Evolutionary conservation across 2,888 invertebrate genomes (phyloP).

Genomic region (Spicauda simplicius): DNA sequence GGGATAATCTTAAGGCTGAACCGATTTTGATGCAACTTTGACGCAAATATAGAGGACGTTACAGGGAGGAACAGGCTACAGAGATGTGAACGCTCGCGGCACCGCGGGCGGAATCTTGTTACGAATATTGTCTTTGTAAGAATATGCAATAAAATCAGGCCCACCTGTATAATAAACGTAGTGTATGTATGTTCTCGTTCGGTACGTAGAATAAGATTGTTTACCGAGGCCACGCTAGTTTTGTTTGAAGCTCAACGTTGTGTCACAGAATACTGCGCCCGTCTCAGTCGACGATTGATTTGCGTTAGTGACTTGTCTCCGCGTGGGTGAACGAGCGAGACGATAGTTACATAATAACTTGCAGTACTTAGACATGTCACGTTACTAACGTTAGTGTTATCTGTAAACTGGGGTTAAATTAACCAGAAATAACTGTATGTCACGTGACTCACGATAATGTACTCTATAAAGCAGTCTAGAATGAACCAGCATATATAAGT

Average conservation of each 20-base stretch:
- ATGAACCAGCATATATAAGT: too few species aligned
- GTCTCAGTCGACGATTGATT: conserved; percentile 1
- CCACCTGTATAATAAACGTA: conserved; percentile 63
- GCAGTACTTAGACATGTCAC: too few species aligned
- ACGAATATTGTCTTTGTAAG: background rate
- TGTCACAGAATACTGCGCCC: conserved; percentile 1
- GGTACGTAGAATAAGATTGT: conserved; percentile 60
- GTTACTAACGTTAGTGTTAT: too few species aligned
- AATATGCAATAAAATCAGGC: conserved; percentile 40
- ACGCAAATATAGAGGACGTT: too few species aligned
- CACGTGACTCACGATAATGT: too few species aligned
- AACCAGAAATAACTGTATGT: too few species aligned
- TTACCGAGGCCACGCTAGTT: conserved; percentile 48
- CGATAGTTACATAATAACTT: background rate
- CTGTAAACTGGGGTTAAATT: too few species aligned
- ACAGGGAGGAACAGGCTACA: background rate
- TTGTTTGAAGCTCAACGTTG: conserved; percentile 55
- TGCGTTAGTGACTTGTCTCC: background rate
- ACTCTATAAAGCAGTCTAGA: too few species aligned
- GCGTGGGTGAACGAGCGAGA: background rate
- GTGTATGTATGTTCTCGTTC: conserved; percentile 69
- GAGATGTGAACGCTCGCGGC: background rate
- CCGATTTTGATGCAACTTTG: too few species aligned
- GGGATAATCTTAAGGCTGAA: too few species aligned
- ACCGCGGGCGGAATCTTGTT: background rate